phyloP scores from a whole-genome alignment of 2,113 vertebrate species.

The Willisornis vidua region DNA sequence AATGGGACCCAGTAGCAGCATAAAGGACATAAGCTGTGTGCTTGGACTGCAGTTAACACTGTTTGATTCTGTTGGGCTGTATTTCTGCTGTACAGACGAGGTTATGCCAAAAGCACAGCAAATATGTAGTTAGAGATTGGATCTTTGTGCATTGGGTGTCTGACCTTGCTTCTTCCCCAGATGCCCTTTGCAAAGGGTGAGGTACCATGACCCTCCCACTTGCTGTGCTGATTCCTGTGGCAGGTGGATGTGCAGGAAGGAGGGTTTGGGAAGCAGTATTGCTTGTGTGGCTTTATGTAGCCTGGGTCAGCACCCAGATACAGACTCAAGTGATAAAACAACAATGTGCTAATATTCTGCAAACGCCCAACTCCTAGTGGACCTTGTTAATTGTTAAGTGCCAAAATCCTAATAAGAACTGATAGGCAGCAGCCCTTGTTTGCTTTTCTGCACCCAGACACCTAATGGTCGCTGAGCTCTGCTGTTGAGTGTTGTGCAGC shows the following conservation, averaged over 20 bases:
- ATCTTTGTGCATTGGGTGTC: neutral
- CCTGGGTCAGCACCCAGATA: neutral
- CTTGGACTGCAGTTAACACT: rapidly evolving
- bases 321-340: neutral
- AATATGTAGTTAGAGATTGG: neutral
- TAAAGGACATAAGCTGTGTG: neutral
- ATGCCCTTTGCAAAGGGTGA: neutral
- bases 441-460: neutral
- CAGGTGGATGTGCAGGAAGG: neutral
- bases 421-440: neutral
- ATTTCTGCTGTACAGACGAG: neutral
- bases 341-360: neutral
- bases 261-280: neutral
- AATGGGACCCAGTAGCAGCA: neutral
- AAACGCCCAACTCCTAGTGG: neutral
- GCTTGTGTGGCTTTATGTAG: neutral
- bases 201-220: neutral
- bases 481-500: neutral
- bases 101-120: neutral
- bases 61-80: neutral
- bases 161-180: neutral
- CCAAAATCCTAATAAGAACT: neutral
- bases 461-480: rapidly evolving
- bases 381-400: neutral
- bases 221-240: neutral